These are phyloP conservation scores for Itoplectis maculator DNA, from an alignment of 2,888 invertebrate genomes.

Conservation along the genomic window DNA sequence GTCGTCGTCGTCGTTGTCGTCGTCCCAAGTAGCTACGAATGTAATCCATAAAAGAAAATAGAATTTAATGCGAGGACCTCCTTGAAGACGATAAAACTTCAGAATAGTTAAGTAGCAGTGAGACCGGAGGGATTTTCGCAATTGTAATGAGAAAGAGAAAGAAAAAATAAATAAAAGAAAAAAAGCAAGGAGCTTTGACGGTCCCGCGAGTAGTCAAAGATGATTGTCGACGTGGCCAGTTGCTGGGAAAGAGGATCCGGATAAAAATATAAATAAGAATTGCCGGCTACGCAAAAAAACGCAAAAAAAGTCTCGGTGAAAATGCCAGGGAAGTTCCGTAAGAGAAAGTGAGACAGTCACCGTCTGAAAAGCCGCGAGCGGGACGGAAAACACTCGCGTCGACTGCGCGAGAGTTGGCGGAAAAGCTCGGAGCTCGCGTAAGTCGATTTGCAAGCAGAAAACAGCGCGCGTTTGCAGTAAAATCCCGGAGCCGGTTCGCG, in stretches of 20 bases:
- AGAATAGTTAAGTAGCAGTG: conserved; percentile 24
- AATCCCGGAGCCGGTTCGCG: conserved; percentile 47
- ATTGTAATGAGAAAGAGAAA: conserved; percentile 26
- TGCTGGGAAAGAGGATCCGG: conserved; percentile 25
- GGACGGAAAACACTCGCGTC: not conserved
- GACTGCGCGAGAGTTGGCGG: conserved; percentile 24
- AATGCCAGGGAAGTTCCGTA: not conserved
- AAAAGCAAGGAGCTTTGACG: conserved; percentile 14
- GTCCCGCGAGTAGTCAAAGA: conserved; percentile 17
- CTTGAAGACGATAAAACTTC: conserved; percentile 20
- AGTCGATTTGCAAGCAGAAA: conserved; percentile 73
- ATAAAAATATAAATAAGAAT: conserved; percentile 50
- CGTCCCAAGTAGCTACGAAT: not conserved
- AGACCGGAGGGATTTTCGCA: conserved; percentile 32
- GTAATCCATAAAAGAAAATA: conserved; percentile 24
- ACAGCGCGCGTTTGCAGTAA: conserved; percentile 74
- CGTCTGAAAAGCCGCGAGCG: conserved; percentile 11
- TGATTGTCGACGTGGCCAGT: conserved; percentile 33
- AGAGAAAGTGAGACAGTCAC: conserved; percentile 15
- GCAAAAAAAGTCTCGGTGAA: not conserved
- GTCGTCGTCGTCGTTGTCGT: not conserved
- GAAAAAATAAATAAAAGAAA: not conserved
- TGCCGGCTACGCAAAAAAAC: conserved; percentile 8
- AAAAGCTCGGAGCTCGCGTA: conserved; percentile 49
- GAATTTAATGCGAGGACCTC: conserved; percentile 9